Conservation (phyloP, 2,888 invertebrate species). For the Spisula subtruncata region DNA sequence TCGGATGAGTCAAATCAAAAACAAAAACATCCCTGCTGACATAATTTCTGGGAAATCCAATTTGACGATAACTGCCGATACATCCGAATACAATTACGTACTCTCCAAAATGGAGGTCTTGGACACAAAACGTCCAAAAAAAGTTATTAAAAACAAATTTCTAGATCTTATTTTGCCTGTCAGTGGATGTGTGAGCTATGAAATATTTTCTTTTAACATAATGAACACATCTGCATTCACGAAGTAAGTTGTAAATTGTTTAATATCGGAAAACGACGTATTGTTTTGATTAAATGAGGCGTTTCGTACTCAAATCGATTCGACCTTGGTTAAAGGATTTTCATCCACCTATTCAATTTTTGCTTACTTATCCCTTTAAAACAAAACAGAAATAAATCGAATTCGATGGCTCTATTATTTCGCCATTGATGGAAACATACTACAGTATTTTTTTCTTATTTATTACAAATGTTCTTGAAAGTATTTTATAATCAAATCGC, state of each 20-base stretch:
- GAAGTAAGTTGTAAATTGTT: conserved; percentile 71
- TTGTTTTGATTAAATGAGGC: neutral
- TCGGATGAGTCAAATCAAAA: conserved; percentile 12
- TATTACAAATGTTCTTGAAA: too few species aligned
- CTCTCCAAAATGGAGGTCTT: conserved; percentile 49
- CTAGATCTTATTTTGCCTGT: conserved; percentile 75
- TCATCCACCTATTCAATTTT: neutral
- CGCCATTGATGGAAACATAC: too few species aligned
- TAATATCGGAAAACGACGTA: neutral
- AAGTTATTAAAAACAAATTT: conserved; percentile 47
- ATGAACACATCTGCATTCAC: conserved; percentile 79
- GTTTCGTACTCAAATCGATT: neutral
- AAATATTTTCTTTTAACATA: conserved; percentile 81
- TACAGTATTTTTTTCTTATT: too few species aligned
- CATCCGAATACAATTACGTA: conserved; percentile 20
- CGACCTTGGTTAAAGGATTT: neutral
- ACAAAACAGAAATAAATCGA: too few species aligned
- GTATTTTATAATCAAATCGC: too few species aligned
- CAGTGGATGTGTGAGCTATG: conserved; percentile 79
- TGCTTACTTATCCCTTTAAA: too few species aligned
- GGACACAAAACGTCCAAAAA: conserved; percentile 13
- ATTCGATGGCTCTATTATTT: too few species aligned
- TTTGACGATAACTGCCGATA: conserved; percentile 24
- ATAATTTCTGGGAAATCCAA: conserved; percentile 38
- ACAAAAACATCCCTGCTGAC: conserved; percentile 39